These are phyloP conservation scores for Metellina segmentata DNA, from an alignment of 2,888 invertebrate genomes.

Conservation along the genomic window DNA sequence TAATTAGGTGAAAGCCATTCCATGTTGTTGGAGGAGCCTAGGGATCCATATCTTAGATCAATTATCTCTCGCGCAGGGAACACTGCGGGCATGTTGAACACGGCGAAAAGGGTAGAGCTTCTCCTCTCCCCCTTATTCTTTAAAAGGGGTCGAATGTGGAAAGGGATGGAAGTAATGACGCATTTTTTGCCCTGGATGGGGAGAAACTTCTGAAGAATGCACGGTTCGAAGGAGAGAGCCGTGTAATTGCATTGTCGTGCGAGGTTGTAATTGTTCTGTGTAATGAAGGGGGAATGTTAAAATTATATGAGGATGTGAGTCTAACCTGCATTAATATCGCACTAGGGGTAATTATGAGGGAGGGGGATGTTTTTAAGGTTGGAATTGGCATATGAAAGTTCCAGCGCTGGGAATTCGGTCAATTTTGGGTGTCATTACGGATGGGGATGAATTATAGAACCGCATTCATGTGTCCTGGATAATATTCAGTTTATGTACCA, in stretches of 20 bases:
- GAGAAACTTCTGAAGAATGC: slow-evolving; percentile 59
- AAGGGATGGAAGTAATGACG: slow-evolving; percentile 61
- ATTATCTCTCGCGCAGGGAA: slow-evolving; percentile 58
- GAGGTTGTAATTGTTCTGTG: slow-evolving; percentile 71
- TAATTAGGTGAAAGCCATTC: slow-evolving; percentile 77
- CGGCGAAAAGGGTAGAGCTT: background rate
- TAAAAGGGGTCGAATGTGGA: slow-evolving; percentile 42
- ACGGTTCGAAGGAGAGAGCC: slow-evolving; percentile 55
- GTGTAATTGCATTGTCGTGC: slow-evolving; percentile 75
- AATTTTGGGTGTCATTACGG: too few species aligned
- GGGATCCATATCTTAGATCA: slow-evolving; percentile 75
- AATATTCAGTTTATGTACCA: too few species aligned
- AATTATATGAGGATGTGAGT: background rate
- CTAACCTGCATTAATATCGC: background rate
- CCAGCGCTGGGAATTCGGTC: too few species aligned
- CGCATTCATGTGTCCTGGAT: too few species aligned
- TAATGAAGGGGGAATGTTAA: slow-evolving; percentile 43
- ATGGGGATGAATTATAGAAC: too few species aligned
- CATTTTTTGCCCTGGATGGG: slow-evolving; percentile 44
- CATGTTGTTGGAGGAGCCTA: slow-evolving; percentile 58
- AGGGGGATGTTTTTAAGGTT: too few species aligned
- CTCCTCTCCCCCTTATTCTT: background rate
- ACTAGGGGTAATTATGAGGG: background rate
- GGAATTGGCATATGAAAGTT: too few species aligned
- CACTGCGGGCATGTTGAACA: slow-evolving; percentile 68